These are phyloP conservation scores for Mactra quadrangularis DNA, from an alignment of 1,140 invertebrate genomes.

Conservation along the genomic window DNA sequence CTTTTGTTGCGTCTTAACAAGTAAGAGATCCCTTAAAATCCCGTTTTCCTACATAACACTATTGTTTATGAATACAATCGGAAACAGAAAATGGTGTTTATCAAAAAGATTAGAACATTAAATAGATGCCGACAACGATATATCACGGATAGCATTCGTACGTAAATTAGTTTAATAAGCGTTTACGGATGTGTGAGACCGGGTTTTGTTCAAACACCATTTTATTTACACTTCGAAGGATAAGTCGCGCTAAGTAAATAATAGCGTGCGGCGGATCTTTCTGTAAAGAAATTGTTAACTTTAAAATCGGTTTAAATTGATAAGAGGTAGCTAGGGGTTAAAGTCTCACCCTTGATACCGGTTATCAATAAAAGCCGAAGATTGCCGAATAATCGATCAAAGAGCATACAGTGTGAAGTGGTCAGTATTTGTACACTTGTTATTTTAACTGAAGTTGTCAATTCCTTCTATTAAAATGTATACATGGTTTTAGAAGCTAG, in stretches of 20 bases:
- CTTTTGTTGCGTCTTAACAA: too few species aligned
- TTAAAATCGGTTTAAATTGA: slow-evolving; percentile 31
- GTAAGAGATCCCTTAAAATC: too few species aligned
- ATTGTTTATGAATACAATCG: too few species aligned
- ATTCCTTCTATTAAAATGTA: background rate
- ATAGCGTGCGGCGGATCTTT: slow-evolving; percentile 24
- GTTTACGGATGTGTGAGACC: slow-evolving; percentile 20
- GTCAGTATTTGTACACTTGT: background rate
- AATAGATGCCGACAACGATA: slow-evolving; percentile 38
- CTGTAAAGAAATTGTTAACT: slow-evolving; percentile 20
- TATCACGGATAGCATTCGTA: slow-evolving; percentile 21
- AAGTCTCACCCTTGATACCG: slow-evolving; percentile 10
- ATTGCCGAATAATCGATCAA: slow-evolving; percentile 21
- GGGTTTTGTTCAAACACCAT: slow-evolving; percentile 26
- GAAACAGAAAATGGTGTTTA: slow-evolving; percentile 13
- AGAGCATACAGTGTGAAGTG: background rate
- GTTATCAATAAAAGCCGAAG: background rate
- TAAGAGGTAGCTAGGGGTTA: slow-evolving; percentile 29
- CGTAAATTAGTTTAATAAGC: slow-evolving; percentile 12
- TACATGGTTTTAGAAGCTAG: too few species aligned
- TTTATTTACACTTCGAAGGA: slow-evolving; percentile 30
- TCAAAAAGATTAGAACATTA: slow-evolving; percentile 9
- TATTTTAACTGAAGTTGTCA: slow-evolving; percentile 12
- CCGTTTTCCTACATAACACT: too few species aligned
- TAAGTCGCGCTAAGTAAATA: slow-evolving; percentile 41